phyloP scores from a whole-genome alignment of 2,113 vertebrate genomes.

The Calyptomena viridis region DNA sequence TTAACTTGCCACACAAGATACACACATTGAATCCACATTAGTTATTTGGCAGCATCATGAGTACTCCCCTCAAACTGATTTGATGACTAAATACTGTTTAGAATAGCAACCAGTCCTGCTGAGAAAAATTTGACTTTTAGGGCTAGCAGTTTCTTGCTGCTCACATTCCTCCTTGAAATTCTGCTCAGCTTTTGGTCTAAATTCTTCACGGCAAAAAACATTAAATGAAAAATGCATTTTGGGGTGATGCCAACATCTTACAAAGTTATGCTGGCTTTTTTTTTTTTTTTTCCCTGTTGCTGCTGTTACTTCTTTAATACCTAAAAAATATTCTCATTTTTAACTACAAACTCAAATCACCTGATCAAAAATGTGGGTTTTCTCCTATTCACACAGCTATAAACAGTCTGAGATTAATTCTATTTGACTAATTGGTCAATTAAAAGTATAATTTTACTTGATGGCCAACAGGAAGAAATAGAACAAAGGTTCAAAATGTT shows the following conservation, averaged over 20 bases:
- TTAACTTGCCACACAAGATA: slow-evolving; percentile 23
- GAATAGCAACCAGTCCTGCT: background rate
- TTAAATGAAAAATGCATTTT: background rate
- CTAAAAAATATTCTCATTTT: background rate
- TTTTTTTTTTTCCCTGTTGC: too few relatives aligned
- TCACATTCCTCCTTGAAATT: background rate
- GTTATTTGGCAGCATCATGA: slow-evolving; percentile 6
- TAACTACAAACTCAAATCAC: background rate
- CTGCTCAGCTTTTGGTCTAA: background rate
- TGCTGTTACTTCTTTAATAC: background rate
- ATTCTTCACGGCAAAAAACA: background rate
- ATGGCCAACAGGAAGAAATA: background rate
- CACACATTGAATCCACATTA: background rate
- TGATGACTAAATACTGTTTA: slow-evolving; percentile 26
- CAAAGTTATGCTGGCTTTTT: rapidly evolving
- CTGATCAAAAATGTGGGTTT: background rate
- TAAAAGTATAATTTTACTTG: background rate
- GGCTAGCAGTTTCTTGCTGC: background rate
- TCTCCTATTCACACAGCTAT: background rate
- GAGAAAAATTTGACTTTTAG: background rate
- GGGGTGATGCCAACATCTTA: background rate
- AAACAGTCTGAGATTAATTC: background rate
- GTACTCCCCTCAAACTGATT: slow-evolving; percentile 3
- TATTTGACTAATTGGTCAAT: background rate
- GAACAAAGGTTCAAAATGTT: background rate